Base-by-base conservation (phyloP, 2,888 invertebrate species). In the Bellardia bayeri region DNA sequence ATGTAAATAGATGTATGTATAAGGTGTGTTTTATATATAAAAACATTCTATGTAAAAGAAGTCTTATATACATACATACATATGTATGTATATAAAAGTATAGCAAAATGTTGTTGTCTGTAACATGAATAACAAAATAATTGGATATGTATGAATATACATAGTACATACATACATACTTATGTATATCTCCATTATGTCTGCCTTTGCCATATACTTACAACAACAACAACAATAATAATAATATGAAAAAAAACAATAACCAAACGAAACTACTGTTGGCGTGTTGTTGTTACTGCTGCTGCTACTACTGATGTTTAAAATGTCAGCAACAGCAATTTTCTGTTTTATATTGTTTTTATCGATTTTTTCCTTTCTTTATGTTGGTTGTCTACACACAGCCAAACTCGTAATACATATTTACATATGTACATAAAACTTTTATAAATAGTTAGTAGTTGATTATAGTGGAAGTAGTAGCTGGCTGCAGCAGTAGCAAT, bases 321-420 rank as follows among this genome's bases (percentile, higher is more conserved):
- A 75, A 86, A 82, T 71, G 79, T 79, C 82, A 86, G 82, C 86
- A 86, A 80, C 86, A 82, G 79, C 69, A 71, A 76, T 68, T 71
- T 80, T 85, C 58, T 82, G 68, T 69, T 76, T 82, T 76, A 69
- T 85, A 64, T 81, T 82, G 82, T 66, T 83, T 80, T 86, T 75
- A 79, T 83, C 75, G 74, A 80, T 82, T 82, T 82, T n/a, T 49
- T 75, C 58, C 40, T 13, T 45, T 45, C 45, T 51, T 81, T 9
- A 51, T 61, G 33, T 61, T 78, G 30, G 13, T 66, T 16, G 14
- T 33, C n/a, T 45, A 49, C 4, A 54, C 45, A 66, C 14, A 64
- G 14, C 0, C 16, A 63, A 51, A 11, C 13, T 45, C 58, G 0
- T 66, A 72, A 30, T 45, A n/a, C n/a, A n/a, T n/a, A 49, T 79